Base-by-base conservation (phyloP, 2,888 invertebrate species). In the Drosophila paramelanica region DNA sequence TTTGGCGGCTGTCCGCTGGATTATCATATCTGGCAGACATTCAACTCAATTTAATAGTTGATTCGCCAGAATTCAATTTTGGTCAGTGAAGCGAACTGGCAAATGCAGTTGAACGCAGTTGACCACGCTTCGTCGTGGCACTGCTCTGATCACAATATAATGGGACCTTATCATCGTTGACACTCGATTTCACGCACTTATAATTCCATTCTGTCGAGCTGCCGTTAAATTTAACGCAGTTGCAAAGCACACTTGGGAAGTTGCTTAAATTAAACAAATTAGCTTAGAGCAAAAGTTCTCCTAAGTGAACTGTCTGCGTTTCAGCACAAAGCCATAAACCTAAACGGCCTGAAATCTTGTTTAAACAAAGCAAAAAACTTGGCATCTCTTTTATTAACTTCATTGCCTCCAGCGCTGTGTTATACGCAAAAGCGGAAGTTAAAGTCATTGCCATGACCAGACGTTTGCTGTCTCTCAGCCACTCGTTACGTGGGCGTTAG, bases 21-120 rank as follows among this genome's bases (percentile, higher is more conserved):
- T 70, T 69, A 68, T 79, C 64, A 61, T 55, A 53, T 59, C 52
- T 57, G 47, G 51, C 74, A 76, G 73, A 72, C 66, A 66, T 65
- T 84, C 42, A 47, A 51, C 59, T 67, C 74, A 58, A 79, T 79
- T 87, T 67, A 66, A 85, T 76, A 80, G 77, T 67, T 56, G 81
- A 83, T 78, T 77, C 66, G 47, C 55, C 43, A 23, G 50, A 71
- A 67, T 69, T 77, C 68, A 72, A 77, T 82, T 76, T 62, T 45
- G 64, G 57, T 50, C 61, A 53, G 27, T 56, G 57, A 53, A 70
- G 38, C 42, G 42, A 55, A 42, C 69, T 61, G 67, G 13, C 20
- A 59, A 72, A 61, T 74, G 64, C 70, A 70, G 45, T 65, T 42
- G 43, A 33, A 49, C 31, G 7, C 23, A 17, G 17, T 17, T 17